Base-by-base conservation (phyloP, 2,888 invertebrate species). In the Drosophila peninsularis region DNA sequence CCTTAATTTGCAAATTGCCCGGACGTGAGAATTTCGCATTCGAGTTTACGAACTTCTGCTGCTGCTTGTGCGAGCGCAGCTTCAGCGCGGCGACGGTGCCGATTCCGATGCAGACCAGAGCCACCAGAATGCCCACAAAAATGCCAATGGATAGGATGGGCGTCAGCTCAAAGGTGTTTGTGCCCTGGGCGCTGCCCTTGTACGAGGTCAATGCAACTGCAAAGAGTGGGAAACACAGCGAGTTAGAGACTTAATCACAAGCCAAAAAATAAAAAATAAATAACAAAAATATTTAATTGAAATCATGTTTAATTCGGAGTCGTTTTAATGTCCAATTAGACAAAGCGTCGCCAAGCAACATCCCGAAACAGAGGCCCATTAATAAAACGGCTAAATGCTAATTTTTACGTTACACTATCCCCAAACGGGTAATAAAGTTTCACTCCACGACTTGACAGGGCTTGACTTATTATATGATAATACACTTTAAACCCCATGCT, bases 1-100 rank as follows among this genome's bases (percentile, higher is more conserved):
- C 94, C 92, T 94, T 95, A 89, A 94, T 93, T 80, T 94, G 93
- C 78, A 94, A 93, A 91, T 94, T 94, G 88, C 94, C 93, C 17
- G 95, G 95, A 88, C 95, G 93, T 87, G 94, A 93, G 90, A 94
- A 93, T 90, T 93, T 93, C 77, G 91, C 91, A 90, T 91, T 92
- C 70, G 91, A 91, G 85, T 92, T 92, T 72, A 80, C 90, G 71
- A 90, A 92, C 76, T 92, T 91, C 80, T 92, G 92, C 57, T 91
- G 91, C 69, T 82, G 92, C 75, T 92, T 91, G 76, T 92, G 91
- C 45, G 92, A 92, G 68, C 93, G 92, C 75, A 92, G 78, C 84
- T 92, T 92, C 72, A 93, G 63, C 61, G 92, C 92, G 52, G 91
- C 92, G 70, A 92, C 90, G 52, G 93, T 93, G 21, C 92, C 93